Percentiles rank a stretch among this genome's conserved stretches.
phyloP scores from a whole-genome alignment of 2,113 vertebrate species.

The Brachyhypopomus gauderio region DNA sequence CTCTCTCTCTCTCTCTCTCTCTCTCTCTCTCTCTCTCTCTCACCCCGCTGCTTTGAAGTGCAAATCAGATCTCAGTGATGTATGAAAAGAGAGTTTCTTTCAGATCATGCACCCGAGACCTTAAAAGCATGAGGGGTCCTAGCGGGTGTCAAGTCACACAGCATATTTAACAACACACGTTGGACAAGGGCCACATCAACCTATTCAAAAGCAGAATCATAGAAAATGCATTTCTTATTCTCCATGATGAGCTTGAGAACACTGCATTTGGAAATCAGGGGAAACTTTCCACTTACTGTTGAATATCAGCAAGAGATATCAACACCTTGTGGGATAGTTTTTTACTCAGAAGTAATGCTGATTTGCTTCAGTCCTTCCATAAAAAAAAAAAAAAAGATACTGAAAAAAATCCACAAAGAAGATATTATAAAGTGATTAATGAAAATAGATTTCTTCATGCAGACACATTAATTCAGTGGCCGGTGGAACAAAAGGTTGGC shows the following conservation, averaged over 20 bases:
- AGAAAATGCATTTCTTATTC: neutral
- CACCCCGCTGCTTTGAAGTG: constrained; percentile 69
- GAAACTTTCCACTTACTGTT: neutral
- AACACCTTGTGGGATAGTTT: too few relatives aligned
- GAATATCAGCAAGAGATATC: neutral
- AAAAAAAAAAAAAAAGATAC: neutral
- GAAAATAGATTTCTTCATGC: neutral
- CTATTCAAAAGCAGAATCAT: neutral
- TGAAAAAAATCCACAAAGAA: too few relatives aligned
- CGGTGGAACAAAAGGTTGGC: neutral
- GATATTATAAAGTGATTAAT: neutral
- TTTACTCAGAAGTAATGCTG: neutral
- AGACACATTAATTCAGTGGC: neutral
- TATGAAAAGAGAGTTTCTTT: constrained; percentile 60
- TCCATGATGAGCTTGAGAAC: neutral
- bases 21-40: constrained; percentile 15
- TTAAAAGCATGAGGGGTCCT: constrained; percentile 57
- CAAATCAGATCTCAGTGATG: constrained; percentile 72
- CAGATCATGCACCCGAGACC: constrained; percentile 62
- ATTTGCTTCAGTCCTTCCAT: neutral
- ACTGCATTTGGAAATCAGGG: neutral
- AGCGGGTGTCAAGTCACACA: constrained; percentile 48
- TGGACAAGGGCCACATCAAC: neutral
- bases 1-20: too few relatives aligned
- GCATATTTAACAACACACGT: neutral